phyloP scores from a whole-genome alignment of 2,113 vertebrate species.

The Mus pahari region DNA sequence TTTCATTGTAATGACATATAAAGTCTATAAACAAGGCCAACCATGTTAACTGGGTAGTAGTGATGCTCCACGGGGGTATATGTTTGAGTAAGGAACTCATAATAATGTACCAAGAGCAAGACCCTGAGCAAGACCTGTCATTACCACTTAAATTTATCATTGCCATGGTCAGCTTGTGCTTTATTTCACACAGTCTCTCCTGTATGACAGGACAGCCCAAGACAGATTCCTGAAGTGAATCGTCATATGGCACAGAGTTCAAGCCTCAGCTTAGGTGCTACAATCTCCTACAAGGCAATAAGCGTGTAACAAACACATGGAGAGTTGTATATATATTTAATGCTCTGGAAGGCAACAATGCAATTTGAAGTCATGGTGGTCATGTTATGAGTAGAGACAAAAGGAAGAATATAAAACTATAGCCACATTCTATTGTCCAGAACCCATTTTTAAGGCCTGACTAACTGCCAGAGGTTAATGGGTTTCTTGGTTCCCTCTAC shows the following conservation, averaged over 20 bases:
- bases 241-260: not conserved
- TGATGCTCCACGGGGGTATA: not conserved
- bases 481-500: not conserved
- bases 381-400: not conserved
- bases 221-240: not conserved
- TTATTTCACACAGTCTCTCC: not conserved
- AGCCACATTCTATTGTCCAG: not conserved
- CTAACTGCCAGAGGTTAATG: not conserved
- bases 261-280: not conserved
- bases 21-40: not conserved
- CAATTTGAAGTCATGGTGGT: not conserved
- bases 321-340: not conserved
- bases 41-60: not conserved
- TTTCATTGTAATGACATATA: not conserved
- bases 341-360: not conserved
- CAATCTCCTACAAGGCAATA: not conserved
- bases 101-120: not conserved
- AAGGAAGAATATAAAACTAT: not conserved
- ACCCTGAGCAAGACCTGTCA: not conserved
- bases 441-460: not conserved
- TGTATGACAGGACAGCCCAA: not conserved
- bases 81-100: not conserved
- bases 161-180: not conserved
- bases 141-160: not conserved
- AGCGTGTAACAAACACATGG: not conserved